phyloP scores from a whole-genome alignment of 1,140 invertebrate genomes.

The Tribolium castaneum region DNA sequence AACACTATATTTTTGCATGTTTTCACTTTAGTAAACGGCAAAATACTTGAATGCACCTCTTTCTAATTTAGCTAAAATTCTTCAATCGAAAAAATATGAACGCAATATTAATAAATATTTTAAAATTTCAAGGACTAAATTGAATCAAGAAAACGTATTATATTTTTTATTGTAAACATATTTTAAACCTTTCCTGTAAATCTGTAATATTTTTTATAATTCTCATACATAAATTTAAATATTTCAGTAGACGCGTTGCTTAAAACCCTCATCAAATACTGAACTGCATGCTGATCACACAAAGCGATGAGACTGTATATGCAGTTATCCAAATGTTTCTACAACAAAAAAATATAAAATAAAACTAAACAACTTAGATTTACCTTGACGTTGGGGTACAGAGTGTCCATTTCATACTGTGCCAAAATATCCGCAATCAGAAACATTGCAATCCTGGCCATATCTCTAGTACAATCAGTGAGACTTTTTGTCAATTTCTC shows the following conservation, averaged over 20 bases:
- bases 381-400: slow-evolving; percentile 58
- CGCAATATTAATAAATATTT: too few species aligned
- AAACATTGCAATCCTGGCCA: slow-evolving; percentile 57
- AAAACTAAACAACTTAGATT: slow-evolving; percentile 37
- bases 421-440: slow-evolving; percentile 60
- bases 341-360: slow-evolving; percentile 45
- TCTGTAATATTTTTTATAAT: slow-evolving; percentile 62
- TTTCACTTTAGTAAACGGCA: too few species aligned
- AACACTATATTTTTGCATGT: too few species aligned
- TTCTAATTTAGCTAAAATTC: too few species aligned
- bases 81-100: too few species aligned
- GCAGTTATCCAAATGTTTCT: slow-evolving; percentile 60
- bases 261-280: slow-evolving; percentile 56
- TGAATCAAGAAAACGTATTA: neutral
- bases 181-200: slow-evolving; percentile 62
- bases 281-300: slow-evolving; percentile 59
- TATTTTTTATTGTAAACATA: neutral
- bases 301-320: slow-evolving; percentile 56
- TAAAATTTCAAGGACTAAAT: too few species aligned
- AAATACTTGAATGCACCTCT: too few species aligned
- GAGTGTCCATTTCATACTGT: slow-evolving; percentile 54
- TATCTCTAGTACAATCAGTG: slow-evolving; percentile 53
- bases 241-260: slow-evolving; percentile 59
- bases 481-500: slow-evolving; percentile 59
- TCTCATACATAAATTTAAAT: slow-evolving; percentile 59